Conservation (phyloP, 2,113 vertebrate genomes). For the Microcebus tavaratra region DNA sequence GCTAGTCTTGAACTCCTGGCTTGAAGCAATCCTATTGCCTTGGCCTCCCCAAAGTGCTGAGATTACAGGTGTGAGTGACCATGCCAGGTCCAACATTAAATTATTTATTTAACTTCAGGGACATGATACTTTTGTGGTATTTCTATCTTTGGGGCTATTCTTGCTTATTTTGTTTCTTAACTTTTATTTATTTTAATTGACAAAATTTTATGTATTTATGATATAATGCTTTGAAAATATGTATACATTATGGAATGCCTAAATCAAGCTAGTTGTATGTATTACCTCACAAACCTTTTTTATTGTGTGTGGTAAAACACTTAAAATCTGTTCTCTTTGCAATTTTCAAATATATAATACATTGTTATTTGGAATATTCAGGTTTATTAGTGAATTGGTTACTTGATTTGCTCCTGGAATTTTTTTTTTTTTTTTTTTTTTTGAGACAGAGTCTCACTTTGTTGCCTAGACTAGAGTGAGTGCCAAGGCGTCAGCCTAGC, state of each 20-base stretch:
- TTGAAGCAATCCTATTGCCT: no score
- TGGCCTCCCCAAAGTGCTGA: no score
- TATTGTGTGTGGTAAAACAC: background rate
- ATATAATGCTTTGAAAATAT: background rate
- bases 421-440: background rate
- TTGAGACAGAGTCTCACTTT: no score
- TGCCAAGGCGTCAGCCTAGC: no score
- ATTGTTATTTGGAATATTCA: background rate
- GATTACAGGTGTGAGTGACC: no score
- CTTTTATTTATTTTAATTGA: background rate
- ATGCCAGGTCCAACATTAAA: background rate
- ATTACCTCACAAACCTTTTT: background rate
- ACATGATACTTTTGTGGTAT: background rate
- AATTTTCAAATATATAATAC: background rate
- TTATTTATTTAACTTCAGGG: background rate
- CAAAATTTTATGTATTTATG: background rate
- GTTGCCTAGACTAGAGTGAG: no score
- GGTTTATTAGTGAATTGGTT: slow-evolving; percentile 6
- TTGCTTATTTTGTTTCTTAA: background rate
- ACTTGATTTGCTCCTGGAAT: slow-evolving; percentile 34
- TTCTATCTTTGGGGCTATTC: background rate
- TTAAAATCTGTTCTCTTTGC: background rate
- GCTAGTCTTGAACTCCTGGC: no score
- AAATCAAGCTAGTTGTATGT: background rate
- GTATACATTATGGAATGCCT: background rate